phyloP scores from a whole-genome alignment of 2,797 vertebrate species.

The Arctocebus calabarensis region DNA sequence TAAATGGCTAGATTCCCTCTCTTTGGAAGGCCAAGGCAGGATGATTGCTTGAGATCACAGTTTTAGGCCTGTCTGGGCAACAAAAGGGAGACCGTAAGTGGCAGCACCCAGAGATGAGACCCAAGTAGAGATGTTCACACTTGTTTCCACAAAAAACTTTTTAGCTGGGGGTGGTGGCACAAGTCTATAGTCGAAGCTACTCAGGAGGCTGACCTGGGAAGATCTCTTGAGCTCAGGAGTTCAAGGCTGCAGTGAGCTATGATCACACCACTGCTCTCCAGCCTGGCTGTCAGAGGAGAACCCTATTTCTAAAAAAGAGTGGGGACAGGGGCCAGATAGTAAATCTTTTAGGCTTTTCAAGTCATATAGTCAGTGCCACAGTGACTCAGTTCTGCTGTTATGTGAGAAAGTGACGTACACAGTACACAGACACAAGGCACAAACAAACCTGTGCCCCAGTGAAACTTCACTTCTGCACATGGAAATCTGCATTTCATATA shows the following conservation, averaged over 20 bases:
- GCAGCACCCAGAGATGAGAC: too few relatives aligned
- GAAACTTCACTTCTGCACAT: background rate
- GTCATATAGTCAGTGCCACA: background rate
- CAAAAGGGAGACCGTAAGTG: background rate
- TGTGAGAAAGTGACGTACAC: background rate
- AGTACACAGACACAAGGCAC: background rate
- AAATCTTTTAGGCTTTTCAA: background rate
- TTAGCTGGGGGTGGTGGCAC: background rate
- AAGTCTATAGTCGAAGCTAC: background rate
- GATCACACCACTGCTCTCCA: background rate
- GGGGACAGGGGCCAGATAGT: background rate
- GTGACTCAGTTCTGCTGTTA: background rate
- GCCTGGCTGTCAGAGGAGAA: background rate
- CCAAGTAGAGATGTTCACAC: too few relatives aligned
- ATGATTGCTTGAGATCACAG: background rate
- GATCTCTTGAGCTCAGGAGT: background rate
- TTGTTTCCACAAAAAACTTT: background rate
- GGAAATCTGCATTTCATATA: background rate
- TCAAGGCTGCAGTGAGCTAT: background rate
- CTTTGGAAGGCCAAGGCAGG: background rate
- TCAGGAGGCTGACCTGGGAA: background rate
- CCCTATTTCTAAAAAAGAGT: background rate
- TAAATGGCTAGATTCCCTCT: background rate
- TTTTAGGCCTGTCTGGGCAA: background rate
- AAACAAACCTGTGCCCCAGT: background rate